Evolutionary conservation across 2,888 invertebrate species (phyloP), one percentile per base, ranked within the genome.

Genomic region (Caenorhabditis virilis): DNA sequence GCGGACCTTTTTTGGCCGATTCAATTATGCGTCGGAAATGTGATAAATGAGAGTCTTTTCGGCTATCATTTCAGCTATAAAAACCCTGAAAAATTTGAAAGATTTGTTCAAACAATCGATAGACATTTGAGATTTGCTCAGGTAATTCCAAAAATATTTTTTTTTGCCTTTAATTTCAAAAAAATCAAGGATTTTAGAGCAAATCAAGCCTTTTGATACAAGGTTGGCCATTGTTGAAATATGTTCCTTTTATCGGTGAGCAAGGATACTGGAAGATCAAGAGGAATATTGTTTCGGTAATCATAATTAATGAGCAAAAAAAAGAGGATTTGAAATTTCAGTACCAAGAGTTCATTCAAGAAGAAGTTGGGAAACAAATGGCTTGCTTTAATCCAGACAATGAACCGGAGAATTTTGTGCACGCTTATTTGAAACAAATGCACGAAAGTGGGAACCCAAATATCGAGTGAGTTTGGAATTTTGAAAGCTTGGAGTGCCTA

Each of bases 1-100:
- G 50, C 64, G 11, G 66, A 72, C 26, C 30, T 72, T 36, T 53
- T 59, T 26, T 63, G 64, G 72, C 72, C 72, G 9, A 51, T 72
- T 15, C 60, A 76, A 66, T 38, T 76, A 2, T 69, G 70, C 27
- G 68, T 77, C 7, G 71, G 69, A 11, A 77, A 77, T 47, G 62
- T 77, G 9, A 76, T 77, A 56, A 69, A 69, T 54, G 59, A 71
- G n/a, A 43, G 59, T 2, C 53, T 77, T 0, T 73, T 74, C 42
- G 74, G 76, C 7, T 66, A 62, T 41, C 61, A 58, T n/a, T 72
- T 59, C 54, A 48, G 47, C 1, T 54, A 67, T 35, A 41, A 62
- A 15, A 54, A 74, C 13, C 33, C 53, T 36, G 48, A 49, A n/a
- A 65, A 50, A 47, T 67, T 76, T 38, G 36, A 58, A 54, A 42